Evolutionary conservation across 2,797 vertebrate species (phyloP).

Genomic region (Muscicapa striata): DNA sequence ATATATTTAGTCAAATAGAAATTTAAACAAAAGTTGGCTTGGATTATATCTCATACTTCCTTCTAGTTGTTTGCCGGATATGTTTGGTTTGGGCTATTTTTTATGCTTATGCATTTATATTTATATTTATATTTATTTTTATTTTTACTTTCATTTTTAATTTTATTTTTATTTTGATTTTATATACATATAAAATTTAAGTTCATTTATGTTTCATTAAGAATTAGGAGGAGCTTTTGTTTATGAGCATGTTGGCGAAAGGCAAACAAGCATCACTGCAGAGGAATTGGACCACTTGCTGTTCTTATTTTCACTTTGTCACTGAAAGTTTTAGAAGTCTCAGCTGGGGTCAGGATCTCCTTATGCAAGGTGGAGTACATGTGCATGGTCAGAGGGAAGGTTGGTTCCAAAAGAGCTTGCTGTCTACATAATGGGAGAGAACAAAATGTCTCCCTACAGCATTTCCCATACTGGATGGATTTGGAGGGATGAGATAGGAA

Average conservation of each 20-base stretch:
- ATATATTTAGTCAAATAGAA: background rate
- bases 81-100: fast-evolving
- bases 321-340: background rate
- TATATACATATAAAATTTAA: background rate
- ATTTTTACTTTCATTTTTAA: too few relatives aligned
- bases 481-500: background rate
- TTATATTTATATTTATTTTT: background rate
- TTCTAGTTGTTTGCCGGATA: background rate
- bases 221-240: background rate
- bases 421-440: background rate
- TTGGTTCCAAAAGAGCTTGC: background rate
- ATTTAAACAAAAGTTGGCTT: background rate
- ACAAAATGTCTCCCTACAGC: background rate
- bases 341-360: background rate
- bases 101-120: background rate
- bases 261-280: background rate
- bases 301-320: background rate
- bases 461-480: background rate
- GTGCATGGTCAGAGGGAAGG: background rate
- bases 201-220: background rate
- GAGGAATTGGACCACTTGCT: background rate
- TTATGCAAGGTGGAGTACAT: background rate
- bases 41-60: background rate
- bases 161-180: background rate
- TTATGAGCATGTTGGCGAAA: background rate